These are phyloP conservation scores for Drosophila bunnanda DNA, from an alignment of 2,888 invertebrate species.

Conservation along the genomic window DNA sequence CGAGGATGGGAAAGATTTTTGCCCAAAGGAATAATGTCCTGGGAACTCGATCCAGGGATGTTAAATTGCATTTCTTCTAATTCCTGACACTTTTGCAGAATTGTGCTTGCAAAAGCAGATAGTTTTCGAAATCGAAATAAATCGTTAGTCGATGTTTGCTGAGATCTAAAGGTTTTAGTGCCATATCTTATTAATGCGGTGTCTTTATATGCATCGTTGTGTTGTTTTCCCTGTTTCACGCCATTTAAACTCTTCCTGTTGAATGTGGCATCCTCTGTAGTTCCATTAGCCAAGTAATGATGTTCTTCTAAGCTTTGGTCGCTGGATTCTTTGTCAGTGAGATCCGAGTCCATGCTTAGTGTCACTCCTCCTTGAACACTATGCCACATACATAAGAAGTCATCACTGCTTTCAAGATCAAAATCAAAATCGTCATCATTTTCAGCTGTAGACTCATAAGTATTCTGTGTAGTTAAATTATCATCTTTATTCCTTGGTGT, in stretches of 20 bases:
- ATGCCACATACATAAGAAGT: not conserved
- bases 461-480: not conserved
- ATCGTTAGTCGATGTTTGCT: not conserved
- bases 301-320: not conserved
- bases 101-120: not conserved
- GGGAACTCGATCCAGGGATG: not conserved
- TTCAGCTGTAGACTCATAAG: not conserved
- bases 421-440: accelerated
- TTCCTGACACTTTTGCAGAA: not conserved
- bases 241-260: not conserved
- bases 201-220: not conserved
- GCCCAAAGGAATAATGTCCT: not conserved
- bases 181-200: not conserved
- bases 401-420: not conserved
- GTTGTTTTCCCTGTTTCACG: not conserved
- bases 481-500: not conserved
- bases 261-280: not conserved
- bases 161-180: not conserved
- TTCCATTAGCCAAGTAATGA: not conserved
- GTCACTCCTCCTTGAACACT: not conserved
- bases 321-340: too few relatives aligned
- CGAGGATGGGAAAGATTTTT: not conserved
- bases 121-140: not conserved
- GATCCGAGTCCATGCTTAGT: not conserved
- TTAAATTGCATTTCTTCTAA: not conserved